Evolutionary conservation across 2,113 vertebrate species (phyloP).

Genomic region (Electrona antarctica): DNA sequence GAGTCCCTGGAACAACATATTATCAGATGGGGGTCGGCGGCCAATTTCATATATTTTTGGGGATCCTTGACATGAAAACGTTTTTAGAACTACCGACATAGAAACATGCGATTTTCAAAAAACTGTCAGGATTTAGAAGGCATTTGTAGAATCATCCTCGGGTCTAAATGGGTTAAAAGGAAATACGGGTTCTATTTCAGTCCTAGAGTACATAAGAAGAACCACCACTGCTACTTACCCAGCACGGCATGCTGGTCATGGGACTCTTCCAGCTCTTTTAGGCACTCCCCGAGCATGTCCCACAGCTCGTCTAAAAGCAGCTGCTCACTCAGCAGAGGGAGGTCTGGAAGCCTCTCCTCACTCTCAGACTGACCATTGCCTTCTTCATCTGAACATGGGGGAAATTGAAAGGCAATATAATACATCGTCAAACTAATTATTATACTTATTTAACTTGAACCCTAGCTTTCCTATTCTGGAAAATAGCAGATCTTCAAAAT

Average conservation of each 20-base stretch:
- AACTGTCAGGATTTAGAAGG: too few relatives aligned
- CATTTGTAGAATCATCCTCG: neutral
- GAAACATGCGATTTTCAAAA: too few relatives aligned
- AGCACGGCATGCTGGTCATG: constrained; percentile 94
- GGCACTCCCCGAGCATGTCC: constrained; percentile 94
- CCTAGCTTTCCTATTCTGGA: too few relatives aligned
- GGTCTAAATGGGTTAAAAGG: neutral
- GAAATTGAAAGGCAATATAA: too few relatives aligned
- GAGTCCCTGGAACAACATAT: too few relatives aligned
- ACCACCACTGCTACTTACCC: constrained; percentile 70
- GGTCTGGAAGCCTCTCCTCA: constrained; percentile 88
- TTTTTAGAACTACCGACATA: too few relatives aligned
- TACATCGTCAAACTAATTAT: too few relatives aligned
- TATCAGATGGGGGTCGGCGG: too few relatives aligned
- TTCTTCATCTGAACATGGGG: constrained; percentile 68
- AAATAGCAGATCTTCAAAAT: neutral
- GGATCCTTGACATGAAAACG: too few relatives aligned
- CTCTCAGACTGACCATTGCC: constrained; percentile 82
- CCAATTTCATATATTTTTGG: too few relatives aligned
- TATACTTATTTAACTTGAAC: too few relatives aligned
- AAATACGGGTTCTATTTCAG: too few relatives aligned
- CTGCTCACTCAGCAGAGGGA: constrained; percentile 94
- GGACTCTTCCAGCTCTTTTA: constrained; percentile 93
- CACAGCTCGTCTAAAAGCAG: constrained; percentile 91
- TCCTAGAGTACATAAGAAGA: neutral